Percentiles rank a stretch among this genome's conserved stretches.
Conservation (phyloP, 2,113 vertebrate species). For the Anguilla rostrata region DNA sequence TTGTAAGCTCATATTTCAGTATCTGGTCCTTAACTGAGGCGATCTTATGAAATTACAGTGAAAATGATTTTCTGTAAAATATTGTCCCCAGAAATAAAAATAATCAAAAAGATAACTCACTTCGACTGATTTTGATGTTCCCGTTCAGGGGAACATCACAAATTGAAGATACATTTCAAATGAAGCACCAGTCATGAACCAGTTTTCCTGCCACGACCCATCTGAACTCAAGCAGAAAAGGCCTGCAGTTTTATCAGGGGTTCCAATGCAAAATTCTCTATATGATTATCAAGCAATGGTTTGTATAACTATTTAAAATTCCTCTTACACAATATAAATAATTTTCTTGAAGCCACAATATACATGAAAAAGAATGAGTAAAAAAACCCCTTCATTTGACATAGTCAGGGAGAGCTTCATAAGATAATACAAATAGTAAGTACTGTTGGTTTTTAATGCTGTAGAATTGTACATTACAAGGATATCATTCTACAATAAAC, state of each 20-base stretch:
- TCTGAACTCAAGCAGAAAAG: background rate
- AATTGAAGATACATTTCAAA: background rate
- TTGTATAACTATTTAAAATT: background rate
- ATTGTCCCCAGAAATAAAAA: background rate
- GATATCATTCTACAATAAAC: constrained; percentile 47
- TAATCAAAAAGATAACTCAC: background rate
- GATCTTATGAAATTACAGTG: constrained; percentile 8
- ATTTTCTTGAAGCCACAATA: constrained; percentile 33
- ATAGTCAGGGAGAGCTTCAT: constrained; percentile 33
- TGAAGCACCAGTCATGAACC: background rate
- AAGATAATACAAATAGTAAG: constrained; percentile 41
- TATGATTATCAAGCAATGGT: constrained; percentile 7
- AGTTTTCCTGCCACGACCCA: background rate
- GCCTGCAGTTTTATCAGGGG: background rate
- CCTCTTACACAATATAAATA: constrained; percentile 5
- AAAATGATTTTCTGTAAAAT: background rate
- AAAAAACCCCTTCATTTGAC: constrained; percentile 24
- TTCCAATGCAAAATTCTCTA: background rate
- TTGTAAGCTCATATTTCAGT: background rate
- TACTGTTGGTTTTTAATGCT: constrained; percentile 40
- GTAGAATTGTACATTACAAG: constrained; percentile 40
- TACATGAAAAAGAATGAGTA: constrained; percentile 23
- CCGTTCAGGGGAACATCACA: background rate
- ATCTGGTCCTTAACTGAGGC: background rate
- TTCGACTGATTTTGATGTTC: background rate